These are phyloP conservation scores for Streblospio benedicti DNA, from an alignment of 1,140 invertebrate genomes.

Conservation along the genomic window DNA sequence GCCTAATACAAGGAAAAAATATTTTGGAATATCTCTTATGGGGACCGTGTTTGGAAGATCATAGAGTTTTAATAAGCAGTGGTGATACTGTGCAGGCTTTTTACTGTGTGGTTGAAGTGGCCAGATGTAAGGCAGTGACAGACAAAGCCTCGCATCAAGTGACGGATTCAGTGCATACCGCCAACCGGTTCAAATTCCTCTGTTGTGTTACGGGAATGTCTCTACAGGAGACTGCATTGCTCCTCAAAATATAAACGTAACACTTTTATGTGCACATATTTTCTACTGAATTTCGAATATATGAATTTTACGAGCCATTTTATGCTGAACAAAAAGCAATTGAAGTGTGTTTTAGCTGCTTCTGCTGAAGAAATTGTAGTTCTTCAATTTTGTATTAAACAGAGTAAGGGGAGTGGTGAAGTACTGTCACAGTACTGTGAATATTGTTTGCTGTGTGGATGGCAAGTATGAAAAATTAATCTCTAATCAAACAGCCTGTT, in stretches of 20 bases:
- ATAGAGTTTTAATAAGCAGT: not conserved
- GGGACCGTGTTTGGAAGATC: slow-evolving; percentile 3
- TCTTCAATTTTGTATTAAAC: too few species aligned
- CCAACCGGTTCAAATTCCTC: not conserved
- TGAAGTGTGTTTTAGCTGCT: too few species aligned
- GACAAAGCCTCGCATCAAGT: not conserved
- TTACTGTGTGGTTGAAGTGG: not conserved
- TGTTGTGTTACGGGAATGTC: not conserved
- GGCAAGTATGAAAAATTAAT: too few species aligned
- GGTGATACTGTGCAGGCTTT: slow-evolving; percentile 6
- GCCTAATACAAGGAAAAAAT: not conserved
- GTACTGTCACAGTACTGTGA: too few species aligned
- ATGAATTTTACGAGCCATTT: too few species aligned
- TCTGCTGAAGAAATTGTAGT: too few species aligned
- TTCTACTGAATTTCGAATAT: too few species aligned
- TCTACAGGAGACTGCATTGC: not conserved
- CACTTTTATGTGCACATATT: too few species aligned
- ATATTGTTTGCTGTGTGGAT: too few species aligned
- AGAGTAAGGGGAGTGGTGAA: too few species aligned
- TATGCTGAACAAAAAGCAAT: too few species aligned
- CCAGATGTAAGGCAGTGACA: not conserved
- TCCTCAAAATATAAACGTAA: not conserved
- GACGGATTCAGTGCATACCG: not conserved
- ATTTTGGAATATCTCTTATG: slow-evolving; percentile 6
- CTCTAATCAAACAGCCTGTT: too few species aligned